Conservation (phyloP, 2,113 vertebrate genomes). For the Oxygymnocypris stewartii region DNA sequence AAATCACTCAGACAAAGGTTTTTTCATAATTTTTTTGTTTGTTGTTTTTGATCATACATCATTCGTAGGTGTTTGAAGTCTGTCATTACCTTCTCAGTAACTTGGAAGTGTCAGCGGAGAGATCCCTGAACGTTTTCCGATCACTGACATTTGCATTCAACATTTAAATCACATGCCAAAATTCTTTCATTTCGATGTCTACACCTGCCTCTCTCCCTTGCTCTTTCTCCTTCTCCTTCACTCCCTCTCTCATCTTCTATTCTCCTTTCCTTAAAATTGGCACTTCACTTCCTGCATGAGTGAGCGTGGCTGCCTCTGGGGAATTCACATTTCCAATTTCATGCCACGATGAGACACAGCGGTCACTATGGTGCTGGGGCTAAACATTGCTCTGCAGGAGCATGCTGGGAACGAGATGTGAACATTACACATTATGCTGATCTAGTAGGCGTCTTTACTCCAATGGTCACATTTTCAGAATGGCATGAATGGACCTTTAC, state of each 20-base stretch:
- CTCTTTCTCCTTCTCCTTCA: slow-evolving; percentile 10
- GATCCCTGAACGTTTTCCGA: slow-evolving; percentile 30
- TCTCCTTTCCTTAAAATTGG: slow-evolving; percentile 43
- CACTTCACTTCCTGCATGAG: slow-evolving; percentile 54
- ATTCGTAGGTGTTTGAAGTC: slow-evolving; percentile 9
- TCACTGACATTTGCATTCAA: slow-evolving; percentile 50
- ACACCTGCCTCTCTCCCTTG: slow-evolving; percentile 22
- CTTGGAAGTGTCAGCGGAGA: neutral
- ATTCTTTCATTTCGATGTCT: slow-evolving; percentile 34
- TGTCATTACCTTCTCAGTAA: neutral
- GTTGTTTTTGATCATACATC: slow-evolving; percentile 7
- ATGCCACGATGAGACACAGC: slow-evolving; percentile 67
- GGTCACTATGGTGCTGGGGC: slow-evolving; percentile 38
- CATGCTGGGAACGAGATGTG: slow-evolving; percentile 14
- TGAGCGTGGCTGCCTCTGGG: slow-evolving; percentile 55
- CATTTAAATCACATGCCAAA: slow-evolving; percentile 43
- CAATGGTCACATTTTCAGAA: slow-evolving; percentile 1
- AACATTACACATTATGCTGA: slow-evolving; percentile 26
- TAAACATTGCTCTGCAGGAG: slow-evolving; percentile 48
- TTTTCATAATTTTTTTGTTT: neutral
- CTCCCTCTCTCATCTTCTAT: slow-evolving; percentile 38
- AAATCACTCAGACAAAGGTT: neutral
- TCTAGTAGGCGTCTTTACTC: slow-evolving; percentile 14
- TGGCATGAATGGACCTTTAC: slow-evolving; percentile 14
- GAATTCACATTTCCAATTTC: slow-evolving; percentile 66